Evolutionary conservation across 2,797 vertebrate species (phyloP).

Genomic region (Leuciscus waleckii): DNA sequence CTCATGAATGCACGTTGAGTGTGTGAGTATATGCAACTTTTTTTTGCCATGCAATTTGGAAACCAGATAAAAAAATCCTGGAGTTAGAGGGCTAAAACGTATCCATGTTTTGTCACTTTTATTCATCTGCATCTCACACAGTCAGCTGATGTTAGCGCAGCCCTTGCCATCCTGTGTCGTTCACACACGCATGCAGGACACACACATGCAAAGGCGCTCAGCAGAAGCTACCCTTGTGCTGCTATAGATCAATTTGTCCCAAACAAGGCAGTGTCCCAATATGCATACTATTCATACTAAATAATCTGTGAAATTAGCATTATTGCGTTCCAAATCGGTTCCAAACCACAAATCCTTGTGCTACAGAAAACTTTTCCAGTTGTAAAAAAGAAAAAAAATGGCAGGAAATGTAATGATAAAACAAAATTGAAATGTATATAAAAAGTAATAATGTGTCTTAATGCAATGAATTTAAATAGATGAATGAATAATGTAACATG

Average conservation of each 20-base stretch:
- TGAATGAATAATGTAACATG: neutral
- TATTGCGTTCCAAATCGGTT: neutral
- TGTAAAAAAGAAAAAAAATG: neutral
- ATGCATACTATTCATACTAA: neutral
- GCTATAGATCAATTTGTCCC: neutral
- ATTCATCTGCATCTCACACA: conserved; percentile 5
- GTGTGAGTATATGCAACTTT: neutral
- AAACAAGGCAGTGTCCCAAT: conserved; percentile 11
- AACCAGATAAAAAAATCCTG: neutral
- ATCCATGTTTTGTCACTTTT: no score
- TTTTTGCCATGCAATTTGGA: conserved; percentile 11
- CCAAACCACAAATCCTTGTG: neutral
- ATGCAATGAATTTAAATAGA: neutral
- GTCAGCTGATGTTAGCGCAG: conserved; percentile 39
- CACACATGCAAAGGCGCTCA: neutral
- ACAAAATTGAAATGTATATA: neutral
- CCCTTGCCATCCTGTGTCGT: conserved; percentile 8
- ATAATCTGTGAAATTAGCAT: neutral
- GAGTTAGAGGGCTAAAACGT: neutral
- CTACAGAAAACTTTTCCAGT: neutral
- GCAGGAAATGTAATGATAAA: neutral
- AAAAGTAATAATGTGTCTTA: neutral
- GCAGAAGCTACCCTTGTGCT: conserved; percentile 22
- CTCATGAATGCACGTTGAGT: conserved; percentile 17
- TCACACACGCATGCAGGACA: conserved; percentile 53